A percentile compares a stretch with the other conserved stretches of the same genome.
These are phyloP conservation scores for Aphrophora alni DNA, from an alignment of 2,888 invertebrate species.

Conservation along the genomic window DNA sequence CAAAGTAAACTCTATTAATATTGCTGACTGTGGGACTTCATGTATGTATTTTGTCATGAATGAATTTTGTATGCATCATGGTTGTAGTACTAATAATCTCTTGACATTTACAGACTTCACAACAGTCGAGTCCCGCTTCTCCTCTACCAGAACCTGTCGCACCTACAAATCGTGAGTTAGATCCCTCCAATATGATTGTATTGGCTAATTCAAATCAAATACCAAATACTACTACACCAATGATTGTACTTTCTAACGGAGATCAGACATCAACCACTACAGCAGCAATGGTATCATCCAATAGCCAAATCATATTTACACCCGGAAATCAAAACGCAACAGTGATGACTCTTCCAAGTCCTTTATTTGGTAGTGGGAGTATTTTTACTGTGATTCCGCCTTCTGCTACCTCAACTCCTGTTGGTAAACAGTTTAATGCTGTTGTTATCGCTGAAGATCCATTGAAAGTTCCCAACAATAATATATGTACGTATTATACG, in stretches of 20 bases:
- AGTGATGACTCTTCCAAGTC: not conserved
- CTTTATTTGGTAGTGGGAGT: not conserved
- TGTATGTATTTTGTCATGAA: too few relatives aligned
- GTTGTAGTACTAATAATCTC: not conserved
- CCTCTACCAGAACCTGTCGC: not conserved
- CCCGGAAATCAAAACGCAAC: not conserved
- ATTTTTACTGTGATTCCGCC: not conserved
- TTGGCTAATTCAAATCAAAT: not conserved
- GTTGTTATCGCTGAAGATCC: not conserved
- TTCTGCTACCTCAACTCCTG: not conserved
- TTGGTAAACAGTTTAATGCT: not conserved
- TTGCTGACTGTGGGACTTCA: too few relatives aligned
- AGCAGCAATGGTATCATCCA: not conserved
- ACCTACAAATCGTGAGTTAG: not conserved
- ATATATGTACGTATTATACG: not conserved
- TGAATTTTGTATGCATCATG: too few relatives aligned
- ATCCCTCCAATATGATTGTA: not conserved
- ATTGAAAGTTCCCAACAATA: not conserved
- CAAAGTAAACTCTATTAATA: too few relatives aligned
- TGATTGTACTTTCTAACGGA: not conserved
- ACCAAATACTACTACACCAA: not conserved
- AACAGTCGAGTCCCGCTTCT: not conserved
- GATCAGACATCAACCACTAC: not conserved
- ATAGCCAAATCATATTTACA: not conserved
- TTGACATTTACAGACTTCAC: not conserved